A percentile compares a stretch with the other conserved stretches of the same genome.
Conservation (phyloP, 2,888 invertebrate species). For the Orchestes rusci region DNA sequence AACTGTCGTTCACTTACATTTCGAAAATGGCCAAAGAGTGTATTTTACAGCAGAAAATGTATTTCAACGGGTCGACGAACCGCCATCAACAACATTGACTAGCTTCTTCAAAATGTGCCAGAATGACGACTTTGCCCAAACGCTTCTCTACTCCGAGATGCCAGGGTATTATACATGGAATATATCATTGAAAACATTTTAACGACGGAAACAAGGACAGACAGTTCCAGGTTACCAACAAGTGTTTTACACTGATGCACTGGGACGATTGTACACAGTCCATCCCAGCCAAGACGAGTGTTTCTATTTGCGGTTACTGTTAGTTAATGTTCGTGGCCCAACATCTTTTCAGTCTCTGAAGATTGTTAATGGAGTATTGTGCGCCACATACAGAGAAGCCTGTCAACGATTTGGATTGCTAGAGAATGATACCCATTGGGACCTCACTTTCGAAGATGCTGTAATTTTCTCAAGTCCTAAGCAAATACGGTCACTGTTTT, state of each 20-base stretch:
- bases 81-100: constrained; percentile 32
- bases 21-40: constrained; percentile 22
- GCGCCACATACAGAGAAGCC: constrained; percentile 36
- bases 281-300: constrained; percentile 11
- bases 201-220: constrained; percentile 5
- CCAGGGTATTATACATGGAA: constrained; percentile 27
- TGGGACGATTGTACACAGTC: constrained; percentile 20
- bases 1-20: constrained; percentile 27
- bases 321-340: constrained; percentile 35
- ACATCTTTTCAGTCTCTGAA: constrained; percentile 32
- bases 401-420: constrained; percentile 29
- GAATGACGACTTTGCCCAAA: constrained; percentile 22
- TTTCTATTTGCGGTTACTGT: constrained; percentile 34
- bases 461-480: constrained; percentile 7
- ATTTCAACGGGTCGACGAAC: constrained; percentile 23
- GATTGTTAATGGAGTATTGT: constrained; percentile 38
- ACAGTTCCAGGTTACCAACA: not conserved
- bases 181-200: not conserved
- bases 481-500: constrained; percentile 6
- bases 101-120: constrained; percentile 26
- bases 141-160: constrained; percentile 23
- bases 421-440: constrained; percentile 29
- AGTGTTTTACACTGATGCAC: constrained; percentile 19
- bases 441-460: constrained; percentile 25
- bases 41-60: constrained; percentile 6